These are phyloP conservation scores for Gerris lacustris DNA, from an alignment of 2,888 invertebrate genomes.

Conservation along the genomic window DNA sequence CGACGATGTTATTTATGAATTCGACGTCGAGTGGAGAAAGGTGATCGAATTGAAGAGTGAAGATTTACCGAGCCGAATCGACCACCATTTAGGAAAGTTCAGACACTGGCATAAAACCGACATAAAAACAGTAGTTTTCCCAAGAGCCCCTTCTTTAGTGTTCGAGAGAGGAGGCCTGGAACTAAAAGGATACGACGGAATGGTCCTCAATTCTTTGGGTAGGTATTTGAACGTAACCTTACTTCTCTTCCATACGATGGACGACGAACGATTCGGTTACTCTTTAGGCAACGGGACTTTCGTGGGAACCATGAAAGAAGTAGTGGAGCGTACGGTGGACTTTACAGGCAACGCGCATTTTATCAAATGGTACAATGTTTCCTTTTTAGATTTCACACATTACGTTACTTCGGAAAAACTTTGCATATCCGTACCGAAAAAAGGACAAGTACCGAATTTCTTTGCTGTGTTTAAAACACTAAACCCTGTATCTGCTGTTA, in stretches of 20 bases:
- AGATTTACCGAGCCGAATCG: neutral
- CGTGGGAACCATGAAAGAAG: slow-evolving; percentile 10
- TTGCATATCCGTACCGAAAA: slow-evolving; percentile 11
- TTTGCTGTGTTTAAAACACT: neutral
- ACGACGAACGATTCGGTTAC: slow-evolving; percentile 6
- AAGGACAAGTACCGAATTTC: slow-evolving; percentile 5
- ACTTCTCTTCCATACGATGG: neutral
- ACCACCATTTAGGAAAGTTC: neutral
- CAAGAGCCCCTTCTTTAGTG: neutral
- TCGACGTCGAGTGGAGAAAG: neutral
- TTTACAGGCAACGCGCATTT: slow-evolving; percentile 10
- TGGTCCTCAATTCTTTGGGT: neutral
- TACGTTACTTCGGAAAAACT: slow-evolving; percentile 7
- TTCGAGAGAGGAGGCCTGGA: neutral
- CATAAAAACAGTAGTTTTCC: neutral
- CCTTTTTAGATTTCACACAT: slow-evolving; percentile 5
- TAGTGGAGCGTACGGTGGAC: neutral
- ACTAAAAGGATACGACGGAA: slow-evolving; percentile 9
- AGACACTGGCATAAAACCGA: slow-evolving; percentile 6
- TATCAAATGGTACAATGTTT: slow-evolving; percentile 13
- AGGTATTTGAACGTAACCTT: neutral
- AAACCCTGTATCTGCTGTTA: neutral
- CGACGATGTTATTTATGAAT: neutral
- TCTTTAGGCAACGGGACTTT: neutral
- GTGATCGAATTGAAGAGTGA: neutral